phyloP scores from a whole-genome alignment of 2,113 vertebrate genomes.

The Limanda limanda region DNA sequence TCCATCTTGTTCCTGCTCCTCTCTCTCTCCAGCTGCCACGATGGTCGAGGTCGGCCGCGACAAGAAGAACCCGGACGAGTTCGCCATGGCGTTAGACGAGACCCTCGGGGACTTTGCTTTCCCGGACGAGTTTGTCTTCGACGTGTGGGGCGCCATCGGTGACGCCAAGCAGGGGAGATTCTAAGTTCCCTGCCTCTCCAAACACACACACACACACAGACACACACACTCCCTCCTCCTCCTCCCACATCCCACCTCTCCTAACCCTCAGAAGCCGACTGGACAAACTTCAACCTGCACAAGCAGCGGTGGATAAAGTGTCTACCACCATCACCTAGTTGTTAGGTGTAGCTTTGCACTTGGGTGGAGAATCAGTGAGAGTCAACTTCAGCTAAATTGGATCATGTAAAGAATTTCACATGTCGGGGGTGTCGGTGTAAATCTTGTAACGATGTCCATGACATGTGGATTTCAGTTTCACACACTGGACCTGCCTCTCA shows the following conservation, averaged over 20 bases:
- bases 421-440: not conserved
- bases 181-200: slow-evolving; percentile 55
- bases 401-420: not conserved
- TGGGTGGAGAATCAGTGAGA: not conserved
- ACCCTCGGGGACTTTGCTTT: slow-evolving; percentile 96
- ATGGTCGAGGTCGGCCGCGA: slow-evolving; percentile 96
- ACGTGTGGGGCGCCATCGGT: slow-evolving; percentile 95
- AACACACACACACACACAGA: not conserved
- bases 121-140: slow-evolving; percentile 96
- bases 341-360: slow-evolving; percentile 22
- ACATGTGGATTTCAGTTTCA: slow-evolving; percentile 32
- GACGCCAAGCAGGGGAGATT: slow-evolving; percentile 89
- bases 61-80: slow-evolving; percentile 95
- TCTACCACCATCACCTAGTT: not conserved
- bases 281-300: slow-evolving; percentile 55
- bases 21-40: slow-evolving; percentile 86
- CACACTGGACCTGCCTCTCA: slow-evolving; percentile 15
- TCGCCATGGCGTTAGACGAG: slow-evolving; percentile 91
- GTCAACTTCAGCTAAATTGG: not conserved
- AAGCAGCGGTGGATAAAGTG: slow-evolving; percentile 2
- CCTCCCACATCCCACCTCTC: slow-evolving; percentile 5
- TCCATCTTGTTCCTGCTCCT: not conserved
- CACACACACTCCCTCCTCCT: not conserved
- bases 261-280: slow-evolving; percentile 28
- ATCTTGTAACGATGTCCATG: slow-evolving; percentile 6